These are phyloP conservation scores for Sphaeridia pumilis DNA, from an alignment of 2,888 invertebrate species.

Conservation along the genomic window DNA sequence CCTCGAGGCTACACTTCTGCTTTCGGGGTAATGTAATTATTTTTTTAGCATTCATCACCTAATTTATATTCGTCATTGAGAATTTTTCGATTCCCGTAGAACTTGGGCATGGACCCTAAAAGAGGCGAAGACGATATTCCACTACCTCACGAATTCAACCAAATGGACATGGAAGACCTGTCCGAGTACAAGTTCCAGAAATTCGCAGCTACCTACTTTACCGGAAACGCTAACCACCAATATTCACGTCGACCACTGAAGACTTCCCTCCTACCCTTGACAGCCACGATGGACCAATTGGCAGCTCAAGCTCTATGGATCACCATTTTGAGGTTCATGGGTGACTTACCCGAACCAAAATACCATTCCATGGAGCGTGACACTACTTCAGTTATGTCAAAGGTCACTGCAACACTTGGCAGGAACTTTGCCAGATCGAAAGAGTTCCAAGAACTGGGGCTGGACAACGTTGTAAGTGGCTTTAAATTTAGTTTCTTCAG, in stretches of 20 bases:
- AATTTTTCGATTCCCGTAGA: constrained; percentile 42
- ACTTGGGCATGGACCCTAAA: constrained; percentile 54
- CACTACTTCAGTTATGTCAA: constrained; percentile 96
- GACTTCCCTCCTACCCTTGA: constrained; percentile 80
- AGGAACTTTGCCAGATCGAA: constrained; percentile 88
- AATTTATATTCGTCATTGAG: too few species aligned
- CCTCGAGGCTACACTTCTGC: constrained; percentile 49
- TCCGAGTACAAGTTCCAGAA: constrained; percentile 97
- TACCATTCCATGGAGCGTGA: constrained; percentile 91
- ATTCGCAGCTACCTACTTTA: constrained; percentile 98
- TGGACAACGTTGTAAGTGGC: constrained; percentile 32
- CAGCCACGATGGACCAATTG: constrained; percentile 59
- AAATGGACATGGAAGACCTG: constrained; percentile 76
- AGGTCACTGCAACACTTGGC: constrained; percentile 91
- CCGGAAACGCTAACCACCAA: constrained; percentile 87
- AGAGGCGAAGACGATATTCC: constrained; percentile 66
- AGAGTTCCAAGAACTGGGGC: constrained; percentile 71
- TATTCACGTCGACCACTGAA: constrained; percentile 90
- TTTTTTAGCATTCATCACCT: too few species aligned
- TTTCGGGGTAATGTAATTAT: constrained; percentile 43
- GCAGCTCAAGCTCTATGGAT: constrained; percentile 98
- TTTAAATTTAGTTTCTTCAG: too few species aligned
- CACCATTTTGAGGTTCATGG: constrained; percentile 90
- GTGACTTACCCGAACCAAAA: constrained; percentile 90
- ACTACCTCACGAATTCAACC: constrained; percentile 54